phyloP scores from a whole-genome alignment of 2,888 invertebrate species.

The Apomyelois bistriatella region DNA sequence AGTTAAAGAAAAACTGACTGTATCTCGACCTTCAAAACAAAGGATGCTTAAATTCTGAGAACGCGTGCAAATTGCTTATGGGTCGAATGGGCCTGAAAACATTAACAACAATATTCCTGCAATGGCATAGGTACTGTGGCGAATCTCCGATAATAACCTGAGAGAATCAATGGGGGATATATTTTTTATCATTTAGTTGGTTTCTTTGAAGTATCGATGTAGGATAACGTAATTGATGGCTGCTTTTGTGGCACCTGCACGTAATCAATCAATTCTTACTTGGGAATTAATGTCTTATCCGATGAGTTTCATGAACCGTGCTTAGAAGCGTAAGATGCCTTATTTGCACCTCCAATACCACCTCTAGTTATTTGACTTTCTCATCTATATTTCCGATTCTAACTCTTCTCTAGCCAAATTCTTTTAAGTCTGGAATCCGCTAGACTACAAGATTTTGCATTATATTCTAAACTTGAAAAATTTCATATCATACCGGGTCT shows the following conservation, averaged over 20 bases:
- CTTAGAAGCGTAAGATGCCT: too few species aligned
- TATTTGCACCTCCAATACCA: too few species aligned
- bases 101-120: slow-evolving; percentile 13
- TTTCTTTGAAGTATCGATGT: background rate
- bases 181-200: slow-evolving; percentile 2
- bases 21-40: slow-evolving; percentile 19
- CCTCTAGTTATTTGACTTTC: too few species aligned
- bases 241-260: slow-evolving; percentile 1
- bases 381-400: too few species aligned
- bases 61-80: slow-evolving; percentile 20
- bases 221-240: slow-evolving; percentile 4
- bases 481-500: too few species aligned
- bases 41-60: slow-evolving; percentile 20
- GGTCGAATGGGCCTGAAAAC: slow-evolving; percentile 19
- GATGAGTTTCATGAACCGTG: too few species aligned
- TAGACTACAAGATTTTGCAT: too few species aligned
- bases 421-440: too few species aligned
- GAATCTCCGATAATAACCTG: slow-evolving; percentile 12
- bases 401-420: too few species aligned
- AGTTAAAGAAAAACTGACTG: slow-evolving; percentile 16
- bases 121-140: slow-evolving; percentile 12
- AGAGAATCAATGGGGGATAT: slow-evolving; percentile 11
- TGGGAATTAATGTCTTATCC: background rate
- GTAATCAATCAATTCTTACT: slow-evolving; percentile 4
- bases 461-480: too few species aligned